Conservation (phyloP, 2,113 vertebrate species). For the Climacteris rufus region DNA sequence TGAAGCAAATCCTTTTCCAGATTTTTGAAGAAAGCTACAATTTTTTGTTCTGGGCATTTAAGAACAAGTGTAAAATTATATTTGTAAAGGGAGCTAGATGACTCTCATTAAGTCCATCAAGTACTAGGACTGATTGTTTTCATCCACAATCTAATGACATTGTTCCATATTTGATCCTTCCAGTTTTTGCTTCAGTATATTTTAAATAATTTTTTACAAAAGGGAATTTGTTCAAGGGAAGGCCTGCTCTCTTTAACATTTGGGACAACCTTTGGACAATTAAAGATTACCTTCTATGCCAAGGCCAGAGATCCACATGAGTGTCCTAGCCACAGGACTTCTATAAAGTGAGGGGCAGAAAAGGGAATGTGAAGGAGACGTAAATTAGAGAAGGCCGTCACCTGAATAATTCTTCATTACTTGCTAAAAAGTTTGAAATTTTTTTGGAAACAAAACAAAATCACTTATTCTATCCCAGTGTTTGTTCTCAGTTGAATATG, state of each 20-base stretch:
- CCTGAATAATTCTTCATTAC: not conserved
- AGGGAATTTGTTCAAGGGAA: not conserved
- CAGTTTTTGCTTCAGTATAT: not conserved
- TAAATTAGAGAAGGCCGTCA: not conserved
- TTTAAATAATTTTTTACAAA: not conserved
- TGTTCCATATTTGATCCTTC: not conserved
- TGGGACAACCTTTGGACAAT: not conserved
- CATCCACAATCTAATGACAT: not conserved
- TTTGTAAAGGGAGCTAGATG: not conserved
- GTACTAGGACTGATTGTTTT: not conserved
- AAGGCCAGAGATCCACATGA: not conserved
- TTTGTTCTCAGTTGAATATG: not conserved
- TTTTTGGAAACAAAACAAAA: not conserved
- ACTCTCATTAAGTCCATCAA: not conserved
- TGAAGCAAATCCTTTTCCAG: not conserved
- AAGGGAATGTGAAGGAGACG: rapidly evolving
- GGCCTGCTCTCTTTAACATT: rapidly evolving
- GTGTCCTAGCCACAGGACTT: not conserved
- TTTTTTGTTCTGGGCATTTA: not conserved
- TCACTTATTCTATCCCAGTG: not conserved
- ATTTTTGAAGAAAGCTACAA: not conserved
- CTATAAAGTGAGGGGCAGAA: not conserved
- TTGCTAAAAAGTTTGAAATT: not conserved
- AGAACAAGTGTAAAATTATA: not conserved
- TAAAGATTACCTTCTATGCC: not conserved